Percentiles rank a stretch among this genome's conserved stretches.
phyloP scores from a whole-genome alignment of 2,888 invertebrate genomes.

The Gortyna flavago region DNA sequence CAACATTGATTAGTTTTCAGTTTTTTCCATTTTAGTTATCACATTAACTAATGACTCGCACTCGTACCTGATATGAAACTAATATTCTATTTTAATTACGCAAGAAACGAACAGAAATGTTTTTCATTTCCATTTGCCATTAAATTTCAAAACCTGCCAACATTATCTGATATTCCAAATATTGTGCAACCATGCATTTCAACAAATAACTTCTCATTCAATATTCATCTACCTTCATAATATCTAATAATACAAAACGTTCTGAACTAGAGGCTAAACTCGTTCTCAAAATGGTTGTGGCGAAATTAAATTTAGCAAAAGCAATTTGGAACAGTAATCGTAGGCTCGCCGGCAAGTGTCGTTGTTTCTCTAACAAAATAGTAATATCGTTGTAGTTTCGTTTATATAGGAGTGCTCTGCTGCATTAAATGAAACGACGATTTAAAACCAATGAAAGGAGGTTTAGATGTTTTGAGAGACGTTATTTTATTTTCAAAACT shows the following conservation, averaged over 20 bases:
- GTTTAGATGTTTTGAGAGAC: not conserved
- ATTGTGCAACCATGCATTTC: slow-evolving; percentile 12
- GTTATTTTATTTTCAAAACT: slow-evolving; percentile 5
- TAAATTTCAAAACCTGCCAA: not conserved
- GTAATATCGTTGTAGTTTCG: slow-evolving; percentile 36
- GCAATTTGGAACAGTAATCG: slow-evolving; percentile 61
- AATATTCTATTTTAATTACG: not conserved
- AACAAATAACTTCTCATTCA: slow-evolving; percentile 34
- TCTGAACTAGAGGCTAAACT: slow-evolving; percentile 34
- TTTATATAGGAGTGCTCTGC: slow-evolving; percentile 11
- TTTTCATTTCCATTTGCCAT: not conserved
- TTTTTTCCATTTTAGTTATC: not conserved
- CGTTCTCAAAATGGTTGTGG: slow-evolving; percentile 56
- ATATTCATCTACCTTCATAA: slow-evolving; percentile 34
- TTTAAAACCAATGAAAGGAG: slow-evolving; percentile 24
- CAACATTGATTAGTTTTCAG: not conserved
- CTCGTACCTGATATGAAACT: not conserved
- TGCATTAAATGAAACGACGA: slow-evolving; percentile 44
- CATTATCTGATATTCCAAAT: not conserved
- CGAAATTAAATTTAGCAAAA: slow-evolving; percentile 65
- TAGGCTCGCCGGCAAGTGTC: slow-evolving; percentile 41
- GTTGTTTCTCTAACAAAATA: slow-evolving; percentile 43
- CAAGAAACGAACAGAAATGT: not conserved
- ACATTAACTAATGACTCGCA: not conserved
- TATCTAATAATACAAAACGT: slow-evolving; percentile 45